phyloP scores from a whole-genome alignment of 2,888 invertebrate genomes.

The Actias luna region DNA sequence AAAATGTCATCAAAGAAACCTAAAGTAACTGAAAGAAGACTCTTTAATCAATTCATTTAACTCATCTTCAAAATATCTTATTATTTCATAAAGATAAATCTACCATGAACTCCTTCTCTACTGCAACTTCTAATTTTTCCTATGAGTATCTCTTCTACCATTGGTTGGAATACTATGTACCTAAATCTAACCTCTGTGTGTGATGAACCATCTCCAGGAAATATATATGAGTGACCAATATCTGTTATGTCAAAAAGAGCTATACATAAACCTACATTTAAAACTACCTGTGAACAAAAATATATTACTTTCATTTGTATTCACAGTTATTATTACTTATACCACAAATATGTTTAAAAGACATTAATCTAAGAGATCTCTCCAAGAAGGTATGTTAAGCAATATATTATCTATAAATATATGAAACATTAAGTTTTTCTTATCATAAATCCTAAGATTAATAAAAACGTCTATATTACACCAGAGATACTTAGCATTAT shows the following conservation, averaged over 20 bases:
- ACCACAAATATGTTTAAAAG: neutral
- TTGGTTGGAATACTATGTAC: constrained; percentile 96
- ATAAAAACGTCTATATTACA: too few species aligned
- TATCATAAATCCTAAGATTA: too few species aligned
- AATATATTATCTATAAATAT: too few species aligned
- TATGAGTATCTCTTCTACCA: constrained; percentile 95
- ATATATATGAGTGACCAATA: constrained; percentile 94
- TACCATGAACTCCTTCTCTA: constrained; percentile 95
- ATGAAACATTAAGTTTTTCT: too few species aligned
- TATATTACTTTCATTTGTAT: neutral
- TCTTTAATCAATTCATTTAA: neutral
- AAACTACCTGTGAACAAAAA: constrained; percentile 87
- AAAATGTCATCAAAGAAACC: constrained; percentile 99
- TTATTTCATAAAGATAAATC: constrained; percentile 20
- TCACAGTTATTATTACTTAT: neutral
- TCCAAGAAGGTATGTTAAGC: neutral
- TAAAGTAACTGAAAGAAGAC: constrained; percentile 87
- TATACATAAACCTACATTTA: constrained; percentile 97
- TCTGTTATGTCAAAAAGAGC: constrained; percentile 94
- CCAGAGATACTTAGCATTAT: too few species aligned
- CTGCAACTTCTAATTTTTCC: constrained; percentile 96
- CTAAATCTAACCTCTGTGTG: constrained; percentile 96
- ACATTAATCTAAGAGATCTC: neutral
- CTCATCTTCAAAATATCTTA: neutral
- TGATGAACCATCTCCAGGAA: constrained; percentile 97